Conservation (phyloP, 2,797 vertebrate genomes). For the Fistularia commersonii region DNA sequence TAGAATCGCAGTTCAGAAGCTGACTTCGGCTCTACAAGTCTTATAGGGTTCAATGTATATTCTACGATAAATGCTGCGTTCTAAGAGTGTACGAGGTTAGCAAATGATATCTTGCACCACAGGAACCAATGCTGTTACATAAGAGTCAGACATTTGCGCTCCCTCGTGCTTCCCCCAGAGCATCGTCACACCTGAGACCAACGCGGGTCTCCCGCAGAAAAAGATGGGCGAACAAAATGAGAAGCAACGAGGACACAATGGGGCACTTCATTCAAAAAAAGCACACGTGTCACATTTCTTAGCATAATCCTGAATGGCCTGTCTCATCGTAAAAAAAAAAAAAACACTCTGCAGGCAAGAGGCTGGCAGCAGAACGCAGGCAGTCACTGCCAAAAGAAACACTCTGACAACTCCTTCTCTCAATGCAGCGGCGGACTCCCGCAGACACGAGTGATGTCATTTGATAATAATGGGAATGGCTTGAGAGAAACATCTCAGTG, state of each 20-base stretch:
- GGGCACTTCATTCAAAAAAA: constrained; percentile 9
- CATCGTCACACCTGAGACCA: constrained; percentile 14
- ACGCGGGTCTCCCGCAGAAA: neutral
- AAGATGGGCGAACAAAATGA: neutral
- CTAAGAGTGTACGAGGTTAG: constrained; percentile 35
- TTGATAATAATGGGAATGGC: constrained; percentile 51
- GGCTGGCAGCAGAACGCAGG: constrained; percentile 47
- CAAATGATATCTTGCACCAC: constrained; percentile 53
- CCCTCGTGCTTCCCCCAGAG: constrained; percentile 18
- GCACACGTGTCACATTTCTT: constrained; percentile 27
- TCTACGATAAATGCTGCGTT: constrained; percentile 28
- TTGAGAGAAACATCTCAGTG: constrained; percentile 31
- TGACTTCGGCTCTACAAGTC: neutral
- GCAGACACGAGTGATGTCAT: constrained; percentile 63
- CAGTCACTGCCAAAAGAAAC: constrained; percentile 48
- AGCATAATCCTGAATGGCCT: constrained; percentile 26
- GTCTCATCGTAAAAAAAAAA: constrained; percentile 32
- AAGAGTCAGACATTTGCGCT: constrained; percentile 44
- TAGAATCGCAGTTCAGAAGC: too few relatives aligned
- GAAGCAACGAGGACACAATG: neutral
- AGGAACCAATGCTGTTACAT: constrained; percentile 45
- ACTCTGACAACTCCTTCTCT: constrained; percentile 28
- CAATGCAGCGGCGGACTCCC: constrained; percentile 29
- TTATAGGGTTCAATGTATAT: neutral
- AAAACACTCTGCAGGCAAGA: constrained; percentile 27